A percentile compares a stretch with the other conserved stretches of the same genome.
Conservation (phyloP, 2,888 invertebrate species). For the Tromatobia lineatoria region DNA sequence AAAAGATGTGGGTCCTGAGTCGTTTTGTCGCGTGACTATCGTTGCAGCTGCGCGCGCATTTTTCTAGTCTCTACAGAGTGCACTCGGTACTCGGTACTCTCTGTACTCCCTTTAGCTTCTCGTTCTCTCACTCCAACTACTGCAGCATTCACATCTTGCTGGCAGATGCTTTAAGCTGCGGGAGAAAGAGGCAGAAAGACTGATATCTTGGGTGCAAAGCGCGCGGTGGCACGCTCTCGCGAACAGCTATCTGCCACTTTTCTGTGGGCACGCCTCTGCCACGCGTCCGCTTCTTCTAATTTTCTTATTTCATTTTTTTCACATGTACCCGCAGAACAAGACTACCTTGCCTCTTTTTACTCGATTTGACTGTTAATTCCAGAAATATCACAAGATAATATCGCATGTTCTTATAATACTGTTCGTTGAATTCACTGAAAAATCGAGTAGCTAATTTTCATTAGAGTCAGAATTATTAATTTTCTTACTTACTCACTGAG, state of each 20-base stretch:
- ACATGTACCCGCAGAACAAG: conserved; percentile 50
- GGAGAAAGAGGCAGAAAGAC: conserved; percentile 39
- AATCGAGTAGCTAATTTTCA: not conserved
- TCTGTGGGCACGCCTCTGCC: conserved; percentile 54
- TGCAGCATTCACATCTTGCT: conserved; percentile 20
- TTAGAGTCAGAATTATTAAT: not conserved
- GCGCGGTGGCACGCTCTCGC: not conserved
- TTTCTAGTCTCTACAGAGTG: conserved; percentile 48
- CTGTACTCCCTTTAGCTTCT: not conserved
- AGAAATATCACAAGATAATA: conserved; percentile 1
- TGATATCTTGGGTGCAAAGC: not conserved
- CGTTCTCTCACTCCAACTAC: conserved; percentile 27
- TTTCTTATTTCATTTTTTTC: conserved; percentile 35
- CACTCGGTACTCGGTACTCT: not conserved
- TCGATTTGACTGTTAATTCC: conserved; percentile 16
- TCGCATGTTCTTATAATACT: not conserved
- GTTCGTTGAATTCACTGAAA: not conserved
- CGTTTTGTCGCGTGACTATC: conserved; percentile 62
- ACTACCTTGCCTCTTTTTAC: not conserved
- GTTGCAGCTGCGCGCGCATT: conserved; percentile 56
- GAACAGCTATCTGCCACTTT: conserved; percentile 21
- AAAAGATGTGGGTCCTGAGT: conserved; percentile 20
- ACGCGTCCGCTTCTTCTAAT: conserved; percentile 55
- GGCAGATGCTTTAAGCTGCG: conserved; percentile 51
- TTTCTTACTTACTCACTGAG: not conserved